Base-by-base conservation (phyloP, 2,797 vertebrate species). In the Monodelphis domestica region DNA sequence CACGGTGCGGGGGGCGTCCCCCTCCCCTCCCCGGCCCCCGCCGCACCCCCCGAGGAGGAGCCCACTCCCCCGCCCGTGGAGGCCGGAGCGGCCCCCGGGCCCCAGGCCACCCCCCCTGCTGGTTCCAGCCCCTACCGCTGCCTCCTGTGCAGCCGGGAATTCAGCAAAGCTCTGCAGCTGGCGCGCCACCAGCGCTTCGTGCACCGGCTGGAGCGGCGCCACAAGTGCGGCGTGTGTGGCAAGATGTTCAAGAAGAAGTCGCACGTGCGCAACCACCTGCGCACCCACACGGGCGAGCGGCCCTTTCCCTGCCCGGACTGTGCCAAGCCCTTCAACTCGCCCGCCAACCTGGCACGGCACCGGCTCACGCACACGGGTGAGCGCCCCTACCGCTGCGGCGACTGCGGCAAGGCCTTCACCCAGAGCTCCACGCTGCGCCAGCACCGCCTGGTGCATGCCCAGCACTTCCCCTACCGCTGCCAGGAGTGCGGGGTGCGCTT, bases 261-360 rank as follows among this genome's bases (percentile, higher is more conserved):
- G 15, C 99, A 99, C 56, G 98, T 99, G 28, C 99, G 99, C 1
- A 99, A 99, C 30, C 99, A 99, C 15, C 98, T 99, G 96, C 99
- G 98, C 97, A 99, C 99, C 9, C 99, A 99, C 98, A 99, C 99
- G 0, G 99, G 99, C n/a, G 99, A 99, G 95, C 99, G 99, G 96
- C 99, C 99, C 45, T 99, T 99, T 97, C 99, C 98, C 12, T 99
- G 99, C 98, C 98, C 98, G 90, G 98, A 98, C 93, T 99, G 99
- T 94, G 97, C 98, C 87, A 99, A 99, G 98, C 98, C 99, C 92
- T 99, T 99, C 98, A 99, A 99, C 10, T 99, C 99, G 0, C 99
- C 99, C 0, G 99, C 99, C 98, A 99, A 99, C 98, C 98, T 99
- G 96, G 98, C 99, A 94, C 99, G 99, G 92, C 99, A 99, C 98